These are phyloP conservation scores for Sarcophaga bullata DNA, from an alignment of 1,140 invertebrate species.

Conservation along the genomic window DNA sequence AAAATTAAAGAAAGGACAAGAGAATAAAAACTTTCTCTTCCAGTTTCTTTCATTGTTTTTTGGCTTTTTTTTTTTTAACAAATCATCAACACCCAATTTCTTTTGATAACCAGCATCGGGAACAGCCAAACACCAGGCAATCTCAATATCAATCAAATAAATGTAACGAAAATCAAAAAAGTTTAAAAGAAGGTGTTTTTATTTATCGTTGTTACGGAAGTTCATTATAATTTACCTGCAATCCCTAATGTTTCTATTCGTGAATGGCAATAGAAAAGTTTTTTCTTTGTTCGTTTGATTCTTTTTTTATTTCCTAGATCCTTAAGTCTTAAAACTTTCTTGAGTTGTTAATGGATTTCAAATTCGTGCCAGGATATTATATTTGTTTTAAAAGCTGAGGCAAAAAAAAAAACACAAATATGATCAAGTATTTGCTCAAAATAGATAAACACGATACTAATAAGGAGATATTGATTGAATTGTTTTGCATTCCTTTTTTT, in stretches of 20 bases:
- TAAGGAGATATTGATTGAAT: too few relatives aligned
- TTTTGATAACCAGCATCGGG: not conserved
- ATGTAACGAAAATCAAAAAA: not conserved
- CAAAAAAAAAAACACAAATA: too few relatives aligned
- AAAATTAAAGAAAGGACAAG: not conserved
- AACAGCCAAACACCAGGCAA: not conserved
- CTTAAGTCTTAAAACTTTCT: constrained; percentile 28
- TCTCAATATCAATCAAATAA: constrained; percentile 13
- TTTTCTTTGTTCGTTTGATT: too few relatives aligned
- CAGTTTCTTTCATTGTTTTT: too few relatives aligned
- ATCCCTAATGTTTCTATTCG: too few relatives aligned
- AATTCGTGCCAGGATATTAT: too few relatives aligned
- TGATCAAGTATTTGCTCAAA: too few relatives aligned
- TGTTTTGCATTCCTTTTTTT: too few relatives aligned
- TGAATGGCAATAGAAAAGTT: not conserved
- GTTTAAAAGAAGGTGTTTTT: not conserved
- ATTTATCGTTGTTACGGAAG: constrained; percentile 16
- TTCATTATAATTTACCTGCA: constrained; percentile 31
- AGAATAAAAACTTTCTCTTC: too few relatives aligned
- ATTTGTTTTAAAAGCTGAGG: too few relatives aligned
- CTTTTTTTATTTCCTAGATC: not conserved
- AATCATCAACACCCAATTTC: constrained; percentile 11
- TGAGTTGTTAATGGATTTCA: constrained; percentile 39
- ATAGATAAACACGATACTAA: too few relatives aligned
- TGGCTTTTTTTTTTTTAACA: not conserved